Conservation (phyloP, 2,888 invertebrate genomes). For the Yponomeuta plumbellus region DNA sequence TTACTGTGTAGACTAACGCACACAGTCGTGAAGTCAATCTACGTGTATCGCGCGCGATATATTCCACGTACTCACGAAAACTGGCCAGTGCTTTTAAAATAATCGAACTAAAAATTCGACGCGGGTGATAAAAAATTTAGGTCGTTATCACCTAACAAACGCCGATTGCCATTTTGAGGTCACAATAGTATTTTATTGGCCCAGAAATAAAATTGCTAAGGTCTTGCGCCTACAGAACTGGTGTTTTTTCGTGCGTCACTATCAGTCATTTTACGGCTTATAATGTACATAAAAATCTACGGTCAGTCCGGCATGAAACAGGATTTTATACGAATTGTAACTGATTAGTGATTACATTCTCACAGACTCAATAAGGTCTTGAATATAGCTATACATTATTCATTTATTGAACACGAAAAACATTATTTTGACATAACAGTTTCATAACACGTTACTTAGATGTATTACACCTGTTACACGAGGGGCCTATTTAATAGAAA, state of each 20-base stretch:
- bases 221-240: not conserved
- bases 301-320: not conserved
- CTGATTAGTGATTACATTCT: not conserved
- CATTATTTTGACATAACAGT: not conserved
- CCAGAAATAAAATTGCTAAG: not conserved
- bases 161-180: not conserved
- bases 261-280: not conserved
- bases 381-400: not conserved
- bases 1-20: not conserved
- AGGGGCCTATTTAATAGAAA: not conserved
- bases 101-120: not conserved
- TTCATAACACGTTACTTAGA: not conserved
- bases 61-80: not conserved
- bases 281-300: not conserved
- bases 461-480: not conserved
- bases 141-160: not conserved
- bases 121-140: not conserved
- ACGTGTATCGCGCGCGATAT: not conserved
- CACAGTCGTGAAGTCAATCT: not conserved
- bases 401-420: not conserved
- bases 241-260: not conserved
- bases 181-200: not conserved
- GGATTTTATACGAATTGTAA: not conserved
- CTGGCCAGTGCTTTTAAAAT: not conserved
- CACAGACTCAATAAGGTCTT: not conserved